These are phyloP conservation scores for Grallaria varia DNA, from an alignment of 2,113 vertebrate genomes.

Conservation along the genomic window DNA sequence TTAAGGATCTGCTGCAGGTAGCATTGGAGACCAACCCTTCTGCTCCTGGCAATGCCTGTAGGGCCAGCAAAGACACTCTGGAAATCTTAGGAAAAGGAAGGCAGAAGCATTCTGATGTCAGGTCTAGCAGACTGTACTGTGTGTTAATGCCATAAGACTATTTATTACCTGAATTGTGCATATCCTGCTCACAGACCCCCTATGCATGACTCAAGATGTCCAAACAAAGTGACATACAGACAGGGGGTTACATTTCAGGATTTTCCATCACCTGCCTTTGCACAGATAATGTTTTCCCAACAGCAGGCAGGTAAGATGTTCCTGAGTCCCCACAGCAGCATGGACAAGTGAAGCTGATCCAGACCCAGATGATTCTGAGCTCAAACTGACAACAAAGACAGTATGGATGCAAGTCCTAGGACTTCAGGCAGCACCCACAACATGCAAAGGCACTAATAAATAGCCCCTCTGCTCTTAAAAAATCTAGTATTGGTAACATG, in stretches of 20 bases:
- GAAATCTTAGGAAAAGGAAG: neutral
- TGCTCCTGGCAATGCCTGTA: neutral
- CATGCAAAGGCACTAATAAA: neutral
- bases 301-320: neutral
- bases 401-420: neutral
- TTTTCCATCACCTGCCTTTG: neutral
- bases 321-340: neutral
- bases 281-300: neutral
- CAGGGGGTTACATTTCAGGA: neutral
- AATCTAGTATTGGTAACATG: fast-evolving
- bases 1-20: neutral
- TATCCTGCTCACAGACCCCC: neutral
- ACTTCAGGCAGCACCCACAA: neutral
- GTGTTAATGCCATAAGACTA: neutral
- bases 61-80: neutral
- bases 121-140: neutral
- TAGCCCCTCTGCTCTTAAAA: neutral
- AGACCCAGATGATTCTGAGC: neutral
- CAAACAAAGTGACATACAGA: neutral
- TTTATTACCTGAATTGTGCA: neutral
- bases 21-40: neutral
- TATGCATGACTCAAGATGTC: neutral
- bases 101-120: neutral
- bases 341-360: neutral
- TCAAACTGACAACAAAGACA: neutral